A percentile compares a stretch with the other conserved stretches of the same genome.
These are phyloP conservation scores for Bos javanicus DNA, from an alignment of 2,113 vertebrate genomes.

Conservation along the genomic window DNA sequence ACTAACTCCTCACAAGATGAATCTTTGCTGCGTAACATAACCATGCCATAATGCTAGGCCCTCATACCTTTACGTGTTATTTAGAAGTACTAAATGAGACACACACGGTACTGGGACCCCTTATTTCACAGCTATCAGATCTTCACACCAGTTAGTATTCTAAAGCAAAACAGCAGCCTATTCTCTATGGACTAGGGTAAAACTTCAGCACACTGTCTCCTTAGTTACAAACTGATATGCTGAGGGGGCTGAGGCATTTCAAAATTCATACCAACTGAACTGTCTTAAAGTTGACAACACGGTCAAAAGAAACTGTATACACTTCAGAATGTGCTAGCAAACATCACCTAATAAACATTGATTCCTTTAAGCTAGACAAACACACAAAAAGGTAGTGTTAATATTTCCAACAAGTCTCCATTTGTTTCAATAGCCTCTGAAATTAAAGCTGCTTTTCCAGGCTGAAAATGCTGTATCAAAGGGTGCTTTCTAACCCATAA, in stretches of 20 bases:
- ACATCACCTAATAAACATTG: constrained; percentile 53
- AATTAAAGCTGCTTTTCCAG: constrained; percentile 74
- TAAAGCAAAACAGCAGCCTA: background rate
- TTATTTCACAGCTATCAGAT: constrained; percentile 25
- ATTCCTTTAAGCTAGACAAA: constrained; percentile 74
- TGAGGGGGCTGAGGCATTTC: background rate
- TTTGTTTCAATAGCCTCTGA: constrained; percentile 75
- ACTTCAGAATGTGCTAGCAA: constrained; percentile 65
- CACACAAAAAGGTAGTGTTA: constrained; percentile 74
- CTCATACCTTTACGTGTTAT: background rate
- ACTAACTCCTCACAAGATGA: constrained; percentile 43
- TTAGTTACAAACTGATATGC: background rate
- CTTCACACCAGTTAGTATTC: background rate
- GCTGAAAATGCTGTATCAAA: constrained; percentile 74
- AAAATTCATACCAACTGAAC: constrained; percentile 43
- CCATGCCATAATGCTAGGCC: background rate
- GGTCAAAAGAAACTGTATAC: constrained; percentile 68
- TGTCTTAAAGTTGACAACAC: constrained; percentile 76
- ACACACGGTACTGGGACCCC: background rate
- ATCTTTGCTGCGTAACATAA: background rate
- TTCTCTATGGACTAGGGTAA: background rate
- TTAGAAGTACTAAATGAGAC: background rate
- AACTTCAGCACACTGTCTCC: constrained; percentile 19
- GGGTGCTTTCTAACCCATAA: constrained; percentile 76
- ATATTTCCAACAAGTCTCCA: constrained; percentile 73